Base-by-base conservation (phyloP, 1,140 invertebrate species). In the Cryptotermes secundus region DNA sequence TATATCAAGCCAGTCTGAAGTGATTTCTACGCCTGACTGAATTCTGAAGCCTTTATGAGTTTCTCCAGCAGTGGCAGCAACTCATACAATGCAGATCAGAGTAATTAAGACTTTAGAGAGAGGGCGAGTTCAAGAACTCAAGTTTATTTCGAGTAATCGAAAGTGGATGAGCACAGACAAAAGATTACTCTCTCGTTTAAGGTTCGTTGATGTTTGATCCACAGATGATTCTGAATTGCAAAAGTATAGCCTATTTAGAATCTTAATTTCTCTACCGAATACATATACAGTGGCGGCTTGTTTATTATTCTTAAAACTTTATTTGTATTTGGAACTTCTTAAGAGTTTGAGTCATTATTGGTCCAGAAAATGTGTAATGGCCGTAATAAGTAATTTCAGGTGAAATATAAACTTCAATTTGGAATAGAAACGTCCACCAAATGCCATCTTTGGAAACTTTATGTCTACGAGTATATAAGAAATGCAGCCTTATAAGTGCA, bases 121-220 rank as follows among this genome's bases (percentile, higher is more conserved):
- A 72, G 59, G 59, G 59, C n/a, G 59, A 26, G 26, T 72, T 72
- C 59, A 31, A 72, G 59, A 72, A 72, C n/a, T 72, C 59, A 72
- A 72, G 59, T 72, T n/a, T 72, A 72, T 31, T 72, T 72, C 59
- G 2, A 14, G 12, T 59, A 59, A 59, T 59, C 53, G 12, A 59
- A 59, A n/a, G n/a, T 72, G 59, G 26, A 72, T 72, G 59, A 72
- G 59, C 59, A 72, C 7, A 72, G 59, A 72, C 26, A 72, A 72
- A 72, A n/a, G 59, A 72, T n/a, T 3, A 12, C 59, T 72, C 59
- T 72, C 59, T 72, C 59, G n/a, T 72, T 72, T 14, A 72, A 72
- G n/a, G 59, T n/a, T 16, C n/a, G n/a, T 2, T n/a, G 59, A n/a
- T 26, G 26, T 72, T 72, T 72, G 59, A 72, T 3, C n/a, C 59